Evolutionary conservation across 92 coral and sea anemone genomes (phyloP).

Genomic region (Phenganax subtilis): DNA sequence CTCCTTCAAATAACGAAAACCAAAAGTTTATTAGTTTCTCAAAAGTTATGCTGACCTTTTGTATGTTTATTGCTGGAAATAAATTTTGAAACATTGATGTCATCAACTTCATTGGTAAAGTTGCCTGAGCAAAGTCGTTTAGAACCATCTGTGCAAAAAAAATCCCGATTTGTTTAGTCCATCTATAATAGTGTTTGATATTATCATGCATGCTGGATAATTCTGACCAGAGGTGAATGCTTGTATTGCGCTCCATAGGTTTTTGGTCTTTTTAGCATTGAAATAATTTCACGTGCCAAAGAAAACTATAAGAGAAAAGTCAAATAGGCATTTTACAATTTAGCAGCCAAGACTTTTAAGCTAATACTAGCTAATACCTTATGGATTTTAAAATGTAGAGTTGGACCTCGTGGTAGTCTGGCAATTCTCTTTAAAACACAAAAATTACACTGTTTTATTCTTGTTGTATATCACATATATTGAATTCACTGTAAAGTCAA

Average conservation of each 20-base stretch:
- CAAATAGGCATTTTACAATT: not conserved
- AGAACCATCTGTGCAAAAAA: constrained; percentile 62
- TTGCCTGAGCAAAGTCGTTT: constrained; percentile 69
- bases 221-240: constrained; percentile 75
- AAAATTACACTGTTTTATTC: not conserved
- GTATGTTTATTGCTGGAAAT: constrained; percentile 89
- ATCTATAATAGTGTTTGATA: too few relatives aligned
- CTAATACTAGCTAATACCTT: constrained; percentile 49
- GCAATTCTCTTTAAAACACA: constrained; percentile 60
- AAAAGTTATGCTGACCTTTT: constrained; percentile 55
- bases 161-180: not conserved
- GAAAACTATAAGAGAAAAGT: constrained; percentile 57
- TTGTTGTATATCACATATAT: not conserved
- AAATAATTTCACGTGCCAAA: constrained; percentile 75
- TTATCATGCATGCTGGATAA: not conserved
- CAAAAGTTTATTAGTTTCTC: not conserved
- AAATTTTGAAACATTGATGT: constrained; percentile 94
- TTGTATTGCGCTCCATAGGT: constrained; percentile 81
- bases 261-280: constrained; percentile 86
- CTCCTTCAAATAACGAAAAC: too few relatives aligned
- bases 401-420: constrained; percentile 90
- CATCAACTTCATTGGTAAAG: constrained; percentile 94
- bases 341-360: constrained; percentile 5
- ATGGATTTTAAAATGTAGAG: constrained; percentile 72
- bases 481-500: not conserved